These are phyloP conservation scores for Imbricaverruca yamaguchii DNA, from an alignment of 2,888 invertebrate species.

Conservation along the genomic window DNA sequence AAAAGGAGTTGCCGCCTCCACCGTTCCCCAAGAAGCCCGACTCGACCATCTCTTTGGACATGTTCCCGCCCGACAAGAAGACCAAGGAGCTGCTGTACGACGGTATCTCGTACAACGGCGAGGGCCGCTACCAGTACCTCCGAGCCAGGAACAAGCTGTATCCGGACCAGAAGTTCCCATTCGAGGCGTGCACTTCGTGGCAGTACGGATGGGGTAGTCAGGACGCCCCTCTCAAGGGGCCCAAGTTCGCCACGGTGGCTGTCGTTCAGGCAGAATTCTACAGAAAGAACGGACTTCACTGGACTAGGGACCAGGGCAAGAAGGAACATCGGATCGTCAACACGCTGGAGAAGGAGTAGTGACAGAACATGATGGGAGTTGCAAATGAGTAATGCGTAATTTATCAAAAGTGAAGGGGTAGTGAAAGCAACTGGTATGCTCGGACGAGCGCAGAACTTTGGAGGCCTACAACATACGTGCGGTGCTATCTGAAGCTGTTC, in stretches of 20 bases:
- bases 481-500: too few species aligned
- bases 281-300: neutral
- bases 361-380: neutral
- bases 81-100: constrained; percentile 2
- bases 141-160: neutral
- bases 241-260: neutral
- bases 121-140: constrained; percentile 12
- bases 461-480: too few species aligned
- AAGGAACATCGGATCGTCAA: neutral
- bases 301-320: neutral
- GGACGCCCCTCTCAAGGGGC: neutral
- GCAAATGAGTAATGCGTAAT: too few species aligned
- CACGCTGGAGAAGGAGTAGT: neutral
- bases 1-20: neutral
- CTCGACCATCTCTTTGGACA: neutral
- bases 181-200: neutral
- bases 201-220: constrained; percentile 5
- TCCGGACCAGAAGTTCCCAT: neutral
- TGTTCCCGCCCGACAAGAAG: neutral
- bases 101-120: constrained; percentile 18
- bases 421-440: too few species aligned
- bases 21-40: neutral
- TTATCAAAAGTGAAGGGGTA: too few species aligned
- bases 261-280: neutral
- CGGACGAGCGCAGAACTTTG: too few species aligned